A percentile compares a stretch with the other conserved stretches of the same genome.
Evolutionary conservation across 1,140 invertebrate genomes (phyloP).

Genomic region (Neodiprion virginianus): DNA sequence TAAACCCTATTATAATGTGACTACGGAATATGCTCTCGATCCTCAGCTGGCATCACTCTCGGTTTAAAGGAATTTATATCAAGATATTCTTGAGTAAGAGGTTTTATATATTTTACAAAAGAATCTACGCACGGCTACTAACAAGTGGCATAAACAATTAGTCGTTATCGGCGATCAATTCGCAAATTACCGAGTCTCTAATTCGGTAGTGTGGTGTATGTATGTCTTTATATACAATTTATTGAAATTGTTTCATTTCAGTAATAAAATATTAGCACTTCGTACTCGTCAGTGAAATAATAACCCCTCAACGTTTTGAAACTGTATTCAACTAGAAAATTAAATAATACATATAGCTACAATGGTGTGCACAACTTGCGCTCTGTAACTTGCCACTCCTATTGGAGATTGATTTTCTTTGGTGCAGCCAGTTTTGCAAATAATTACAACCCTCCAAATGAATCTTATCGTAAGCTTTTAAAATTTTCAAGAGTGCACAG

Average conservation of each 20-base stretch:
- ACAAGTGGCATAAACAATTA: neutral
- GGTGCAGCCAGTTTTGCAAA: neutral
- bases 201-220: slow-evolving; percentile 12
- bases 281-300: too few relatives aligned
- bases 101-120: neutral
- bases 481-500: neutral
- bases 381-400: neutral
- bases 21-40: slow-evolving; percentile 48
- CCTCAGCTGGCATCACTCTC: slow-evolving; percentile 37
- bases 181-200: neutral
- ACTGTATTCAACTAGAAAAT: too few relatives aligned
- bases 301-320: too few relatives aligned
- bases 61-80: slow-evolving; percentile 33
- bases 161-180: neutral
- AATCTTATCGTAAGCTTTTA: neutral
- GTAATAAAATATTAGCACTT: slow-evolving; percentile 17
- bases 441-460: neutral
- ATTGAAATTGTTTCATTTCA: slow-evolving; percentile 10
- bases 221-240: slow-evolving; percentile 1
- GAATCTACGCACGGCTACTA: neutral
- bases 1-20: slow-evolving; percentile 31
- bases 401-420: neutral
- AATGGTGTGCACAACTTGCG: neutral
- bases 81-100: slow-evolving; percentile 27
- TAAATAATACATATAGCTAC: too few relatives aligned